These are phyloP conservation scores for Brachionus koreanus DNA, from an alignment of 1,140 invertebrate genomes.

Conservation along the genomic window DNA sequence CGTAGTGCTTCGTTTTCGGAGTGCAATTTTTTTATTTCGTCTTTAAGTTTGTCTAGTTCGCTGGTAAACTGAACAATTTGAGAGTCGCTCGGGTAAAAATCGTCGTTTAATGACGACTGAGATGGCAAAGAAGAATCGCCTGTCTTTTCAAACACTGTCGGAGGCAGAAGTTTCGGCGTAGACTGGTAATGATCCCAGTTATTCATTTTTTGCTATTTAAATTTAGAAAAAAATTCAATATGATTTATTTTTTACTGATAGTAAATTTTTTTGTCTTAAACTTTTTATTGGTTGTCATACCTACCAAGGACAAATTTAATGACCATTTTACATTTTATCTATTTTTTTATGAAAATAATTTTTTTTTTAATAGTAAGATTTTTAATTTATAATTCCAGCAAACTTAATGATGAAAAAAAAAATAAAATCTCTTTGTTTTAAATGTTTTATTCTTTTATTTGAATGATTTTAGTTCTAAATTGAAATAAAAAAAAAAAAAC, in stretches of 20 bases:
- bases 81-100: not conserved
- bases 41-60: constrained; percentile 34
- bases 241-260: not conserved
- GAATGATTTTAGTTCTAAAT: no score
- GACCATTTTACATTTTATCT: not conserved
- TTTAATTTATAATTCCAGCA: no score
- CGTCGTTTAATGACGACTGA: not conserved
- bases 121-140: constrained; percentile 13
- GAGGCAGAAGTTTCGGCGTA: constrained; percentile 36
- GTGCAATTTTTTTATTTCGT: constrained; percentile 31
- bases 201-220: not conserved
- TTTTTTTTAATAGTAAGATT: no score
- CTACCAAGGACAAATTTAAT: not conserved
- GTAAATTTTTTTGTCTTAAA: not conserved
- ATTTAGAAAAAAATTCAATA: not conserved
- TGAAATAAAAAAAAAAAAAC: no score
- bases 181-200: constrained; percentile 41
- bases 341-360: not conserved
- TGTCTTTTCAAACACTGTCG: constrained; percentile 25
- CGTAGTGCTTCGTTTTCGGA: constrained; percentile 5
- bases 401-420: no score
- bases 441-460: no score
- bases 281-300: not conserved
- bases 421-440: no score
- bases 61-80: constrained; percentile 5